Evolutionary conservation across 1,140 invertebrate species (phyloP).

Genomic region (Pogonognathellus flavescens): DNA sequence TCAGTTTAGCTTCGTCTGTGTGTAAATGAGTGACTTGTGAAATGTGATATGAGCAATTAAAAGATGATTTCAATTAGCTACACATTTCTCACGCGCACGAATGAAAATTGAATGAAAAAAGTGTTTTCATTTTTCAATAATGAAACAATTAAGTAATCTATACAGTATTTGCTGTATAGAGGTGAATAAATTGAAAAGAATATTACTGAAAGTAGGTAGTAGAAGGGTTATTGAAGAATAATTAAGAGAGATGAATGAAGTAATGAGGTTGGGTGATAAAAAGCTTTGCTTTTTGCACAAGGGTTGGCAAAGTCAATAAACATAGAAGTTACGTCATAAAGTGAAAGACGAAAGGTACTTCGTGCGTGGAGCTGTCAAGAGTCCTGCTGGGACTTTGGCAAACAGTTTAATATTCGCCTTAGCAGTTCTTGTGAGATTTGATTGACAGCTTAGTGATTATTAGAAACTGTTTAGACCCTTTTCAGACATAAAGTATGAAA

Average conservation of each 20-base stretch:
- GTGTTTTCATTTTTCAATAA: no score
- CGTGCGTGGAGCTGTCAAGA: conserved; percentile 16
- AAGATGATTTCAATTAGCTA: no score
- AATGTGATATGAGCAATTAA: no score
- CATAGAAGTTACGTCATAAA: conserved; percentile 7
- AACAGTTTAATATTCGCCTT: neutral
- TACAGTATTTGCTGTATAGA: no score
- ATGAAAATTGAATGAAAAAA: no score
- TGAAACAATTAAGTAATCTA: no score
- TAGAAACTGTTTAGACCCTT: conserved; percentile 15
- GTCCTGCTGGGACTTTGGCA: conserved; percentile 17
- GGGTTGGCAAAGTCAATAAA: neutral
- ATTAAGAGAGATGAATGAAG: neutral
- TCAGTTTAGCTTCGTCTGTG: no score
- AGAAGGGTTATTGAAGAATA: no score
- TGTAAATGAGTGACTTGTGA: no score
- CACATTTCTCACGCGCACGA: no score
- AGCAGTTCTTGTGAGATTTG: conserved; percentile 6
- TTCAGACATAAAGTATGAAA: conserved; percentile 6
- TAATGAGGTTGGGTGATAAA: neutral
- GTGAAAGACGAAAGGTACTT: neutral
- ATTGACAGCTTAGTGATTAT: conserved; percentile 13
- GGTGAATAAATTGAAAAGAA: no score
- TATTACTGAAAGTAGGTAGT: no score
- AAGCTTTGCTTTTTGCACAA: neutral